These are phyloP conservation scores for Stratiolaelaps scimitus DNA, from an alignment of 1,140 invertebrate species.

Conservation along the genomic window DNA sequence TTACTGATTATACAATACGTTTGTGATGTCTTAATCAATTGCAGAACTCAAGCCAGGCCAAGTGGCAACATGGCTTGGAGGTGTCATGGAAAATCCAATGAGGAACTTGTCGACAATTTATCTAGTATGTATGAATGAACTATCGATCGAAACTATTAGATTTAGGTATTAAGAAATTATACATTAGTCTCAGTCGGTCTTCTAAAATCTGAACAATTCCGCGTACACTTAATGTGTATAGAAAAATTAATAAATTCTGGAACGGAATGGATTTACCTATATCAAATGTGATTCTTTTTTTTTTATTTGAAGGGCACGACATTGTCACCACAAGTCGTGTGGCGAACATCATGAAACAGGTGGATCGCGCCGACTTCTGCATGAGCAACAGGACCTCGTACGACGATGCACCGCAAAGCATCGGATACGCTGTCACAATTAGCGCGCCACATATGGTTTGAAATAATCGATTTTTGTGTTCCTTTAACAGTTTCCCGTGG, in stretches of 20 bases:
- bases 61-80: constrained; percentile 50
- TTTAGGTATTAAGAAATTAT: too few relatives aligned
- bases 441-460: constrained; percentile 95
- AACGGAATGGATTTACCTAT: neutral
- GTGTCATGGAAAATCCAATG: constrained; percentile 67
- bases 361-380: constrained; percentile 69
- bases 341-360: constrained; percentile 63
- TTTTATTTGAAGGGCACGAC: constrained; percentile 55
- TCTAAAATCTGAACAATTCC: constrained; percentile 31
- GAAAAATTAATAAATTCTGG: neutral
- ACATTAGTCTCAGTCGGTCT: too few relatives aligned
- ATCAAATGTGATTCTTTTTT: constrained; percentile 33
- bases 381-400: constrained; percentile 57
- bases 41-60: neutral
- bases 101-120: constrained; percentile 67
- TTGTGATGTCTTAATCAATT: too few relatives aligned
- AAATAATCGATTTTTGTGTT: constrained; percentile 24
- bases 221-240: constrained; percentile 24
- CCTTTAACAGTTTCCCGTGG: neutral
- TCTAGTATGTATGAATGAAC: constrained; percentile 57
- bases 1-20: too few relatives aligned
- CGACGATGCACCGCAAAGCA: constrained; percentile 73
- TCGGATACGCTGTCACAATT: constrained; percentile 81
- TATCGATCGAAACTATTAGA: too few relatives aligned
- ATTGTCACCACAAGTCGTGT: constrained; percentile 68